Base-by-base conservation (phyloP, 2,888 invertebrate genomes). In the Chaitophorus viminalis region DNA sequence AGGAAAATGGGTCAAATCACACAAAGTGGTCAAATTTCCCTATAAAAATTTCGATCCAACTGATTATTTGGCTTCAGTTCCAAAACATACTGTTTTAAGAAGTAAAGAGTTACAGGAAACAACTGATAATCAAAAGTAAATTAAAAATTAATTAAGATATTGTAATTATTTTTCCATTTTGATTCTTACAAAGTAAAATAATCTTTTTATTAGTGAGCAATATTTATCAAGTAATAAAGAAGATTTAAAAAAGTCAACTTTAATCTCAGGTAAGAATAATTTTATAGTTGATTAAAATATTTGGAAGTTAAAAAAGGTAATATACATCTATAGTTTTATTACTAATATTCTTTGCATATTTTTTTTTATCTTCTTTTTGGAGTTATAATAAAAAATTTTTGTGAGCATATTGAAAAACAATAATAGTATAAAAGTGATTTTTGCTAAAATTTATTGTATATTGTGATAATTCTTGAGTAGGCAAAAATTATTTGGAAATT, bases 1-100 rank as follows among this genome's bases (percentile, higher is more conserved):
- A 92, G 95, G 94, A 91, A 95, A 97, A 91, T 98, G 98, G 98
- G 96, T 98, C 39, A 98, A 98, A 91, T 98, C 97, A 0, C 97
- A 97, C 91, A 98, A 97, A 91, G 96, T 96, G 39, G 97, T 98
- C 0, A 95, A 96, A 91, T 97, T 97, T 91, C 97, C 97, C 0
- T 94, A 95, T 91, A 93, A 94, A 90, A 94, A 96, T 91, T 97
- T 98, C 91, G 96, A 97, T 91, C 97, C 97, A 0, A 95, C 96
- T 0, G 94, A 94, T 9, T 98, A 96, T 92, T 92, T 98, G 88
- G 97, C 97, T 0, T 94, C 95, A 0, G 94, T 96, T 72, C 96
- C 96, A 0, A 94, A 95, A 90, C 94, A 95, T 91, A 96, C 96
- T 2, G 94, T 95, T 87, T 92, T 95, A 31, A 91, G 95, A 17